Conservation (phyloP, 1,140 invertebrate genomes). For the Tetragnatha versicolor region DNA sequence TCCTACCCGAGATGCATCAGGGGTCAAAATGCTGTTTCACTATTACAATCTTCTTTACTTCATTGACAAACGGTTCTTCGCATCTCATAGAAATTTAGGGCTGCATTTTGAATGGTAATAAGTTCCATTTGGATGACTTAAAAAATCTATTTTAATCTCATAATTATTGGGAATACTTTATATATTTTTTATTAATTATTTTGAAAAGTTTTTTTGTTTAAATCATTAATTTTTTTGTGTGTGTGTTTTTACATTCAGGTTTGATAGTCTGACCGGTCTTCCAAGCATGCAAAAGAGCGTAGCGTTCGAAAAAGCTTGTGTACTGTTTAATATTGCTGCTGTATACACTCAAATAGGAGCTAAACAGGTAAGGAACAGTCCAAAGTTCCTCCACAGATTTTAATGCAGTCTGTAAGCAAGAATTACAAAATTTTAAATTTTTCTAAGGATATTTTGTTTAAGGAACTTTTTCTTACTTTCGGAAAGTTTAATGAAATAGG, state of each 20-base stretch:
- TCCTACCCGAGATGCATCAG: constrained; percentile 83
- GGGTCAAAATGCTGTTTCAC: constrained; percentile 87
- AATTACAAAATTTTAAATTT: too few species aligned
- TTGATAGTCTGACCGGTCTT: constrained; percentile 77
- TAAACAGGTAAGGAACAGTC: constrained; percentile 69
- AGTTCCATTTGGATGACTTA: too few species aligned
- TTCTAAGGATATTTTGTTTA: too few species aligned
- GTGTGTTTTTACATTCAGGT: constrained; percentile 64
- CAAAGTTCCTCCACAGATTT: too few species aligned
- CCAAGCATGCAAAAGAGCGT: constrained; percentile 91
- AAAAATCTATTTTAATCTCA: too few species aligned
- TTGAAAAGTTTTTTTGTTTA: too few species aligned
- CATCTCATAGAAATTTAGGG: constrained; percentile 84
- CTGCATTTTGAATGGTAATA: constrained; percentile 94
- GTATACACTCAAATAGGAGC: constrained; percentile 92
- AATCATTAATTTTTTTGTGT: too few species aligned
- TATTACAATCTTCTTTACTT: constrained; percentile 96
- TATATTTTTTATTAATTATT: too few species aligned
- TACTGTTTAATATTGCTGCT: constrained; percentile 92
- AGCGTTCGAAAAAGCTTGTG: constrained; percentile 95
- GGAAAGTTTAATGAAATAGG: too few species aligned
- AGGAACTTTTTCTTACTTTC: too few species aligned
- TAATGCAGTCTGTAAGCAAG: too few species aligned
- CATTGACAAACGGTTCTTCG: constrained; percentile 93
- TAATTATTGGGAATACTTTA: too few species aligned